These are phyloP conservation scores for Agapornis canus DNA, from an alignment of 2,797 vertebrate genomes.

Conservation along the genomic window DNA sequence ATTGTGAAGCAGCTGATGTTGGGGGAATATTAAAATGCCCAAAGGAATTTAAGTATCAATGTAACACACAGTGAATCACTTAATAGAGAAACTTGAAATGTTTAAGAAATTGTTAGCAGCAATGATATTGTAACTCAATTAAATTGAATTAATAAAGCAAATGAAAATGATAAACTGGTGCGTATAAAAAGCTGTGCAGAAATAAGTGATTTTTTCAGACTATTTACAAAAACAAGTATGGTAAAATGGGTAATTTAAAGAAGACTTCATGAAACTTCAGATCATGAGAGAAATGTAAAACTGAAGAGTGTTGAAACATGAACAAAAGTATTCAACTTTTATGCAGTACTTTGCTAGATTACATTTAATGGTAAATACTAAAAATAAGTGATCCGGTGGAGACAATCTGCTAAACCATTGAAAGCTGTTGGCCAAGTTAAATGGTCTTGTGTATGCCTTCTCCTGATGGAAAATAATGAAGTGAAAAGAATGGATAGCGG, in stretches of 20 bases:
- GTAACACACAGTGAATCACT: background rate
- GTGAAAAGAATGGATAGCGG: no score
- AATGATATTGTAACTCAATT: background rate
- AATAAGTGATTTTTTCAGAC: background rate
- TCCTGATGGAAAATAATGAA: background rate
- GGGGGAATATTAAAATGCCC: background rate
- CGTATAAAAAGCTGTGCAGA: background rate
- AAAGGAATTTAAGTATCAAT: background rate
- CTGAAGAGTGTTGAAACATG: background rate
- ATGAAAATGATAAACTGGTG: background rate
- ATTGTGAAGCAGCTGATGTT: background rate
- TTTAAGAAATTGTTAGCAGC: conserved; percentile 13
- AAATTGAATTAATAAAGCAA: conserved; percentile 24
- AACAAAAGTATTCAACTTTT: background rate
- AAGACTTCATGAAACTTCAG: background rate
- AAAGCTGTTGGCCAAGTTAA: background rate
- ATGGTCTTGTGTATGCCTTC: background rate
- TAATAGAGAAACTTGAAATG: conserved; percentile 17
- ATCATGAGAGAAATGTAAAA: background rate
- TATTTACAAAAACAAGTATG: background rate
- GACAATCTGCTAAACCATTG: background rate
- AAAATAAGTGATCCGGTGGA: background rate
- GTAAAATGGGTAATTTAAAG: background rate
- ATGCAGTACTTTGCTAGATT: background rate
- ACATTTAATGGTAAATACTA: background rate